Base-by-base conservation (phyloP, 2,888 invertebrate genomes). In the Galerucella calmariensis region DNA sequence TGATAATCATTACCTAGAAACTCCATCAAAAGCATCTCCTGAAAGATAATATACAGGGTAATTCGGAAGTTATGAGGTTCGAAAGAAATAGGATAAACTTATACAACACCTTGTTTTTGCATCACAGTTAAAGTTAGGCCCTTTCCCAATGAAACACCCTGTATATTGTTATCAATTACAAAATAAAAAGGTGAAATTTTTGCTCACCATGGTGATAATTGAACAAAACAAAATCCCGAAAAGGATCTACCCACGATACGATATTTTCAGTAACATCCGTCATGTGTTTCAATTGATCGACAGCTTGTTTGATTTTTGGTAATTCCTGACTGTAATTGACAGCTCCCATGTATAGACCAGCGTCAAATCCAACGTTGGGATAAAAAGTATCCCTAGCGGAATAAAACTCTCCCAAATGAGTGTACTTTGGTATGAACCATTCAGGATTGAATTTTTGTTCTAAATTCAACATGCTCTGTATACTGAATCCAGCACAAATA, bases 391-490 rank as follows among this genome's bases (percentile, higher is more conserved):
- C 89, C 69, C 90, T 88, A n/a, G 88, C 87, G 59, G 87, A 82
- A 4, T 92, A 82, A 85, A 90, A 95, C 70, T 92, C 86, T 79
- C 90, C 90, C 69, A 93, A 90, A 84, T 94, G 92, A 0, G 93
- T 92, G 14, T 68, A 77, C 69, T 91, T 89, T 0, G 95, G 95
- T 73, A 95, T 89, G 83, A 95, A 95, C 95, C 95, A 95, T 71
- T 89, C 90, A 0, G 93, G 93, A 85, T 95, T 94, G 86, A 95
- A 95, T 84, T 92, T 92, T 85, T 95, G 94, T 84, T 94, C 92
- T 69, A 95, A 87, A 79, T 90, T 89, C 69, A 91, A 86, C 67
- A 92, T 88, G 51, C 92, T 91, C 81, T 91, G 88, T 72, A 92
- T 88, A 82, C 92, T 93, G 75, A 92, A 88, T 35, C 90, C 90